A percentile compares a stretch with the other conserved stretches of the same genome.
Evolutionary conservation across 2,797 vertebrate species (phyloP).

Genomic region (Ctenopoma multispine): DNA sequence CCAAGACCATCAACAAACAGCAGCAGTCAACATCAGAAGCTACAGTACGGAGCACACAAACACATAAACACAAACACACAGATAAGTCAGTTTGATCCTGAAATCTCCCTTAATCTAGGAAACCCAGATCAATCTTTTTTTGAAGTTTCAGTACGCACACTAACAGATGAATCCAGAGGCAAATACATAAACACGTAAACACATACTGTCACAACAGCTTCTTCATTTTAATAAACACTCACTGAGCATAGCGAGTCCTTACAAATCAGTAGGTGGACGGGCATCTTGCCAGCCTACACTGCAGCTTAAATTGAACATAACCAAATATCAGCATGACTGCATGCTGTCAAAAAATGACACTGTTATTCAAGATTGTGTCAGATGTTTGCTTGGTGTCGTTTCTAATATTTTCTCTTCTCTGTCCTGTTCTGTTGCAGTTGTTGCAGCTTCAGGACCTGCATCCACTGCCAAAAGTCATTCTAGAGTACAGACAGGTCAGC

Average conservation of each 20-base stretch:
- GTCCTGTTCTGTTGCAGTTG: conserved; percentile 81
- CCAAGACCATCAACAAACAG: conserved; percentile 85
- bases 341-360: neutral
- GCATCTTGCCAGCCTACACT: neutral
- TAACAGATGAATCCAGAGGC: conserved; percentile 5
- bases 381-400: neutral
- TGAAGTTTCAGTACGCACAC: neutral
- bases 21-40: conserved; percentile 91
- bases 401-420: neutral
- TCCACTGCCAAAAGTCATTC: conserved; percentile 91
- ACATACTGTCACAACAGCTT: neutral
- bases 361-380: neutral
- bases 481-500: conserved; percentile 91
- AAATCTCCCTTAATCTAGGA: conserved; percentile 5
- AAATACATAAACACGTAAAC: neutral
- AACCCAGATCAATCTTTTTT: neutral
- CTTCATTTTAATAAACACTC: neutral
- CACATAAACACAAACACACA: conserved; percentile 30
- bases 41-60: conserved; percentile 76
- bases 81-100: conserved; percentile 13
- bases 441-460: conserved; percentile 90
- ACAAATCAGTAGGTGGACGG: neutral
- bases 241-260: neutral
- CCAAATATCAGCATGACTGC: neutral
- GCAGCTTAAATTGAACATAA: neutral